These are phyloP conservation scores for Neotragus pygmaeus DNA, from an alignment of 2,113 vertebrate genomes.

Conservation along the genomic window DNA sequence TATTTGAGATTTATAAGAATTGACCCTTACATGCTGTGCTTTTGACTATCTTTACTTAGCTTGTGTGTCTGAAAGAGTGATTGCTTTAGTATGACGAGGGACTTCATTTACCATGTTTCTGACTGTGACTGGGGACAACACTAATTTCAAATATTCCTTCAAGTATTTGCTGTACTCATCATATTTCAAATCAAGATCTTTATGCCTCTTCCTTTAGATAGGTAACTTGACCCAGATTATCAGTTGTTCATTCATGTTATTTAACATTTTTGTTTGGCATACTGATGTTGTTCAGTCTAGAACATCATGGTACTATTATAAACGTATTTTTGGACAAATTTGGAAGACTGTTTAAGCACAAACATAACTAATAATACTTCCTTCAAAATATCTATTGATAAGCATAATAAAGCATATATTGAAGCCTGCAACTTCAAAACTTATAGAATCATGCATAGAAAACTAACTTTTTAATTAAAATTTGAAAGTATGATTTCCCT, in stretches of 20 bases:
- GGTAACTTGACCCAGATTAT: neutral
- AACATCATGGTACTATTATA: neutral
- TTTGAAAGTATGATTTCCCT: neutral
- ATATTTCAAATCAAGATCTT: neutral
- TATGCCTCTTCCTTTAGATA: neutral
- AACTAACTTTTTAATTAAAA: neutral
- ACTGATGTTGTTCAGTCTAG: neutral
- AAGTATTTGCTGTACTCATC: neutral
- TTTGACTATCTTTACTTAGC: neutral
- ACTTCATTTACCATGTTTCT: neutral
- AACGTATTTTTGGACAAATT: neutral
- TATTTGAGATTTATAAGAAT: neutral
- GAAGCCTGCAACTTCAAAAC: neutral
- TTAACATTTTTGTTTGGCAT: neutral
- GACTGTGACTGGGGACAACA: neutral
- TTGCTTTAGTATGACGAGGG: neutral
- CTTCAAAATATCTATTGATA: neutral
- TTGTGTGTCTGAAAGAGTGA: neutral
- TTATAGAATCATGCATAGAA: neutral
- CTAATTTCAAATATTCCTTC: neutral
- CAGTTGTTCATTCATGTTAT: neutral
- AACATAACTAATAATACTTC: neutral
- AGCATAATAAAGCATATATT: neutral
- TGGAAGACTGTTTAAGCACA: neutral
- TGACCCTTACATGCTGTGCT: fast-evolving